Evolutionary conservation across 2,888 invertebrate genomes (phyloP).

Genomic region (Euphydryas editha): DNA sequence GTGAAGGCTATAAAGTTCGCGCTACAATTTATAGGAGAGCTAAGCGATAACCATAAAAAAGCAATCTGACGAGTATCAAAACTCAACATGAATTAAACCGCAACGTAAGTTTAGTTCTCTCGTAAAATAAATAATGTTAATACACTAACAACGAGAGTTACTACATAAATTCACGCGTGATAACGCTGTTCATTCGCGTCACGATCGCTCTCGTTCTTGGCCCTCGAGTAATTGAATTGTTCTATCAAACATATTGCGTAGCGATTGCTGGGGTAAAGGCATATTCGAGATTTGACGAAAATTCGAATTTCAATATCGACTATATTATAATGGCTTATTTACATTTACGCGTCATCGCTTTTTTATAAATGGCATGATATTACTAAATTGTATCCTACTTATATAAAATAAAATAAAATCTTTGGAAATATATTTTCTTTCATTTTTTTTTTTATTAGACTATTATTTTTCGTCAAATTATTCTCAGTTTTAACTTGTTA

Average conservation of each 20-base stretch:
- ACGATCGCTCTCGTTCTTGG: constrained; percentile 36
- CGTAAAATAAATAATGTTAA: not conserved
- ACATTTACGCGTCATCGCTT: not conserved
- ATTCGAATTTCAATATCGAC: not conserved
- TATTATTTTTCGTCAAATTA: not conserved
- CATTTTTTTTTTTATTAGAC: too few species aligned
- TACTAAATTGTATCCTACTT: not conserved
- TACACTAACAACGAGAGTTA: constrained; percentile 22
- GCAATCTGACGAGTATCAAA: too few species aligned
- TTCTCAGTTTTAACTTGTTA: too few species aligned
- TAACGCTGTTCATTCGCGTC: constrained; percentile 36
- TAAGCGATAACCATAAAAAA: too few species aligned
- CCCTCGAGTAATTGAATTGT: constrained; percentile 46
- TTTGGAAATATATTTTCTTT: too few species aligned
- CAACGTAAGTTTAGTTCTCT: too few species aligned
- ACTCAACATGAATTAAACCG: too few species aligned
- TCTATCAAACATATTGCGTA: constrained; percentile 51
- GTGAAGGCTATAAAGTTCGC: too few species aligned
- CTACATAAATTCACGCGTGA: constrained; percentile 24
- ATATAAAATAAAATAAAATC: too few species aligned
- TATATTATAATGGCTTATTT: not conserved
- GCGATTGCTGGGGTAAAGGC: constrained; percentile 23
- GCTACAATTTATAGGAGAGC: too few species aligned
- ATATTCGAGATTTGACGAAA: constrained; percentile 3
- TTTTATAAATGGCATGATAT: not conserved